A percentile compares a stretch with the other conserved stretches of the same genome.
Evolutionary conservation across 2,888 invertebrate species (phyloP).

Genomic region (Xylota segnis): DNA sequence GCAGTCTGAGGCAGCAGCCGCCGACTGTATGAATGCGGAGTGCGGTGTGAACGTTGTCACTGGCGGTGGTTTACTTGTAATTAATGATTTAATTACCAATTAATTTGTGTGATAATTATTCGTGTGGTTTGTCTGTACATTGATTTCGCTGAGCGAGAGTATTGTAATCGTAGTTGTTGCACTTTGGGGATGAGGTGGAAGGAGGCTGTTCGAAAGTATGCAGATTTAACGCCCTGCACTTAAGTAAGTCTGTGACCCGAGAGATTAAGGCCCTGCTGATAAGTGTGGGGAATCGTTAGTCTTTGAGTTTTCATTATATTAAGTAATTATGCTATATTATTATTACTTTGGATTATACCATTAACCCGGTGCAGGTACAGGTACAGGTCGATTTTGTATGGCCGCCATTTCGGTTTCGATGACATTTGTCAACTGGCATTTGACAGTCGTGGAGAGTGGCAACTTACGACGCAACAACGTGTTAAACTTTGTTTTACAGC

Average conservation of each 20-base stretch:
- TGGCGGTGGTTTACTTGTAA: slow-evolving; percentile 56
- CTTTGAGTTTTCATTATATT: too few species aligned
- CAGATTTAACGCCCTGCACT: background rate
- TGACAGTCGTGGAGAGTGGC: too few species aligned
- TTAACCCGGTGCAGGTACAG: too few species aligned
- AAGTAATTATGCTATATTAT: too few species aligned
- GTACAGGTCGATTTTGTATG: too few species aligned
- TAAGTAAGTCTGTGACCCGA: background rate
- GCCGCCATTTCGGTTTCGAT: too few species aligned
- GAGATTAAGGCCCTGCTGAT: too few species aligned
- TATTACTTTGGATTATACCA: too few species aligned
- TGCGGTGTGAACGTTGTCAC: slow-evolving; percentile 23
- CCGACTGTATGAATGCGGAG: background rate
- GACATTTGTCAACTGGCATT: too few species aligned
- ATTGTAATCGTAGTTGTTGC: background rate
- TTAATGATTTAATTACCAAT: slow-evolving; percentile 70
- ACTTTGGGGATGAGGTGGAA: background rate
- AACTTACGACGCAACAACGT: too few species aligned
- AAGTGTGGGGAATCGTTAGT: too few species aligned
- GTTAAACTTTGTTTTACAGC: too few species aligned
- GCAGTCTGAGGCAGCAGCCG: background rate
- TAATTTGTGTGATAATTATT: slow-evolving; percentile 69
- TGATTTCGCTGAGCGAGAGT: slow-evolving; percentile 37
- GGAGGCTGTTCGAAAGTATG: background rate
- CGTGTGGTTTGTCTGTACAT: slow-evolving; percentile 49